Evolutionary conservation across 2,888 invertebrate species (phyloP), one percentile per base, ranked within the genome.

Genomic region (Drosophila kokeensis): DNA sequence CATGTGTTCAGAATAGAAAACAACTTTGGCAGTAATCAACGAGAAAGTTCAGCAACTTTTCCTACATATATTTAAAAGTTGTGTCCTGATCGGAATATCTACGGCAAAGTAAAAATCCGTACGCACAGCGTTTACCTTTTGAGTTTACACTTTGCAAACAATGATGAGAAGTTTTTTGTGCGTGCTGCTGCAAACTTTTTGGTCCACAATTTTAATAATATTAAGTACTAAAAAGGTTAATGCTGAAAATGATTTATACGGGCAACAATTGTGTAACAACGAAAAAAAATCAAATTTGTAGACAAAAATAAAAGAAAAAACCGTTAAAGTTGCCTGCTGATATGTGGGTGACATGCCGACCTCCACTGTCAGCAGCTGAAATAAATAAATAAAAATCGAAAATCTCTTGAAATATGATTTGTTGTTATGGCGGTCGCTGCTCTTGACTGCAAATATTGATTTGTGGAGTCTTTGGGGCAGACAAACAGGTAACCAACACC

Each of bases 311-410:
- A 48, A 49, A 45, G n/a, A 53, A 21, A 42, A 64, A 70, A 50
- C 69, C 58, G 66, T 73, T 76, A 65, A 68, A 69, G 72, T 30
- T 45, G 34, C 42, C 32, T 54, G 53, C 13, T 55, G 60, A 68
- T 67, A 84, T 79, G 85, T 84, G 82, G 86, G 78, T 84, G 88
- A 76, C 69, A 70, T 57, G 72, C 24, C 73, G 83, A 88, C 84
- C 88, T 86, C 71, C 53, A 68, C 57, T 84, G 83, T 87, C 81
- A 83, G 73, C 83, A 61, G 60, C 69, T 75, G 73, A 81, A 68
- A 76, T 65, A 70, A 73, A 76, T 69, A 70, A 71, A 58, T 65
- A 63, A 61, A 75, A 64, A 66, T 72, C 60, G 24, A 52, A 53
- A 32, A 53, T 36, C 38, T 21, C n/a, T 45, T 77, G 55, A 83